Base-by-base conservation (phyloP, 2,888 invertebrate genomes). In the Platycheirus rosarum region DNA sequence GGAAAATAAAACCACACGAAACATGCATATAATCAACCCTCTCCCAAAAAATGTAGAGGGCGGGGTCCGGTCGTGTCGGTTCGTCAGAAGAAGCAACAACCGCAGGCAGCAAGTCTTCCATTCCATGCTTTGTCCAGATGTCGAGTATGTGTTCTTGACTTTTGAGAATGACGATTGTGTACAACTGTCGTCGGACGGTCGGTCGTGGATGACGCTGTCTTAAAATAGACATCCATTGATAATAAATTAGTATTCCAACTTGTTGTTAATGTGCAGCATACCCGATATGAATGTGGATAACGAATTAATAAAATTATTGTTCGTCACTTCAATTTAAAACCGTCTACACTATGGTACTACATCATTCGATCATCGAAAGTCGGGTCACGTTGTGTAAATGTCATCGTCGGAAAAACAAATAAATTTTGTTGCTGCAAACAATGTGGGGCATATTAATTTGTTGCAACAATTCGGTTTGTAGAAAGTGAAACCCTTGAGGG, bases 101-200 rank as follows among this genome's bases (percentile, higher is more conserved):
- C 73, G 48, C 73, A 73, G 18, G 48, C 73, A 73, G 18, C 63
- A 37, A 55, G 55, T 66, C 29, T 9, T 57, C 74, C 66, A 74
- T 57, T 23, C 23, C n/a, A n/a, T 37, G 62, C 57, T 74, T 74
- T 40, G 63, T 74, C 78, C 78, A 79, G 62, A 79, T 79, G 74
- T 40, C 20, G 29, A 0, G 23, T 42, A 11, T 42, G 3, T 60
- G 23, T 40, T n/a, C n/a, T n/a, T n/a, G n/a, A 40, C 23, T 40
- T 26, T 57, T 26, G 7, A n/a, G 29, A 5, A 6, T 11, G 46
- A n/a, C 6, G 23, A 20, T 6, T 13, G 11, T 35, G 1, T 13
- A 11, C 0, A 35, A 9, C 18, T n/a, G 18, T 11, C 20, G 11
- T 69, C 16, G 35, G 46, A 70, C 46, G 55, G 35, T 32, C 49